Evolutionary conservation across 2,113 vertebrate species (phyloP).

Genomic region (Cyprinus carpio): DNA sequence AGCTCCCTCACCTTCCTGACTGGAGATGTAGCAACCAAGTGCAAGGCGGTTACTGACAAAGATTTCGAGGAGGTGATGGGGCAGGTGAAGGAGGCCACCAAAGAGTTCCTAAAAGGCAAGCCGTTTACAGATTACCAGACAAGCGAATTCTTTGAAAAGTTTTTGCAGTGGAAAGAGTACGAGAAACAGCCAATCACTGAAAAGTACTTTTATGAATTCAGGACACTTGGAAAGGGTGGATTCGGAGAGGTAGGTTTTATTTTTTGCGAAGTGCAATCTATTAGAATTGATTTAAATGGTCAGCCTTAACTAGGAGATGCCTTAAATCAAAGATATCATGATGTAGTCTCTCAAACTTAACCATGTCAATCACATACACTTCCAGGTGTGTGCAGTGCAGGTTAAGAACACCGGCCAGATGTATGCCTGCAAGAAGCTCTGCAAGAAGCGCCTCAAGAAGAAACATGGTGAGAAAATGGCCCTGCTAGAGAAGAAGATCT

Average conservation of each 20-base stretch:
- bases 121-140: constrained; percentile 85
- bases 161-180: constrained; percentile 91
- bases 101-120: constrained; percentile 78
- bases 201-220: constrained; percentile 90
- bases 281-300: background rate
- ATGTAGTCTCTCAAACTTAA: background rate
- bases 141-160: constrained; percentile 82
- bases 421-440: constrained; percentile 94
- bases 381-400: constrained; percentile 90
- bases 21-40: constrained; percentile 74
- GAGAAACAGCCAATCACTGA: constrained; percentile 87
- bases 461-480: constrained; percentile 65
- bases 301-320: background rate
- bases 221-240: constrained; percentile 90
- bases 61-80: constrained; percentile 74
- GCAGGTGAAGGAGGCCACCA: constrained; percentile 75
- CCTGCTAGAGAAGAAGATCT: constrained; percentile 88
- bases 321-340: background rate
- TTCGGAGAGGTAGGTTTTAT: constrained; percentile 85
- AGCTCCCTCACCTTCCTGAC: constrained; percentile 77
- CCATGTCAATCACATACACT: background rate
- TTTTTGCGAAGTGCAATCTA: constrained; percentile 53
- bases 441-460: constrained; percentile 93
- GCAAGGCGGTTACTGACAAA: constrained; percentile 76
- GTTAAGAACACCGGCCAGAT: constrained; percentile 93